These are phyloP conservation scores for Epirrhoe tristata DNA, from an alignment of 2,888 invertebrate genomes.

Conservation along the genomic window DNA sequence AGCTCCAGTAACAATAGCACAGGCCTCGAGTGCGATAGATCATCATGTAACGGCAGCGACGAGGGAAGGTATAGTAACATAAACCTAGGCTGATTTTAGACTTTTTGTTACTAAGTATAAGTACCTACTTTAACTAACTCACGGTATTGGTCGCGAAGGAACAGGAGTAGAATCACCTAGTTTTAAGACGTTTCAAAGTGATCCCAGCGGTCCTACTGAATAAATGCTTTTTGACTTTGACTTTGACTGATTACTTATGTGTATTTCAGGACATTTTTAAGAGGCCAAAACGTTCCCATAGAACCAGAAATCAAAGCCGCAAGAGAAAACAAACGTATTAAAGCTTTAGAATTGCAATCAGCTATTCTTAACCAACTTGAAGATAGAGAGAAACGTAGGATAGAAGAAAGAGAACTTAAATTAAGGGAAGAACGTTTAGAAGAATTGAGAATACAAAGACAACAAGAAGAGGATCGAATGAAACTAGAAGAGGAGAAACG, in stretches of 20 bases:
- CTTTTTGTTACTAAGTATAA: too few relatives aligned
- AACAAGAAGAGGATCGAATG: conserved; percentile 89
- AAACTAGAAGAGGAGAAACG: conserved; percentile 90
- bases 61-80: conserved; percentile 71
- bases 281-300: conserved; percentile 94
- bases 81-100: background rate
- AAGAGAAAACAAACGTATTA: conserved; percentile 91
- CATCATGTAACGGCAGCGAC: conserved; percentile 78
- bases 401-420: conserved; percentile 90
- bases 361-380: conserved; percentile 94
- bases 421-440: conserved; percentile 92
- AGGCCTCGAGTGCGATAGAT: conserved; percentile 76
- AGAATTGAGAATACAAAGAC: conserved; percentile 90
- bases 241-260: background rate
- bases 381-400: conserved; percentile 90
- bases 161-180: too few relatives aligned
- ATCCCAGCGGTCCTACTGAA: too few relatives aligned
- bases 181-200: too few relatives aligned
- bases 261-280: conserved; percentile 87
- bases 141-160: too few relatives aligned
- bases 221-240: too few relatives aligned
- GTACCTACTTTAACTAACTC: too few relatives aligned
- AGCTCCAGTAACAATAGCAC: conserved; percentile 75
- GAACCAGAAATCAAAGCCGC: conserved; percentile 93
- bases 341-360: conserved; percentile 94